Base-by-base conservation (phyloP, 2,113 vertebrate genomes). In the Tyto alba region DNA sequence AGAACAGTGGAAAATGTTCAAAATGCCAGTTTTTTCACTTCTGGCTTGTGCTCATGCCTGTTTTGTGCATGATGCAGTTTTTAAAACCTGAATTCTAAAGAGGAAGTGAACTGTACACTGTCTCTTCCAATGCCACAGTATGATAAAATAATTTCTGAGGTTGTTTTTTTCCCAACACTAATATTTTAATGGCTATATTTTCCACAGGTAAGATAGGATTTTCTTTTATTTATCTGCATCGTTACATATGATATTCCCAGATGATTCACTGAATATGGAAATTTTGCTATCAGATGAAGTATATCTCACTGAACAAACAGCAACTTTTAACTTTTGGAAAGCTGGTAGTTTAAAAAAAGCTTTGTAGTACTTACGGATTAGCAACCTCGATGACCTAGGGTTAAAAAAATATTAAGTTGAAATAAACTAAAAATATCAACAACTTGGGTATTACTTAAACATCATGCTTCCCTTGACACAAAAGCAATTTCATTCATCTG, bases 371-470 rank as follows among this genome's bases (percentile, higher is more conserved):
- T 86, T 66, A 59, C 17, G 52, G 53, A 57, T 53, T 32, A 53
- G 26, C n/a, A 77, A 29, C 25, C 19, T 77, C 2, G 2, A 50
- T 55, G 69, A 43, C 19, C 16, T 32, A 47, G 9, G 20, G 86
- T 57, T 77, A 34, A 92, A 94, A 90, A n/a, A 71, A 67, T 43
- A 64, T 17, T 72, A 43, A 82, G 57, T n/a, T 66, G 52, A 85
- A 89, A 55, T n/a, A 92, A 90, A 78, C 40, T 52, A 85, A 95
- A 92, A 81, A 82, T 78, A 95, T 67, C 64, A 85, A 45, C 84
- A 94, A 55, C 38, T 74, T 55, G 38, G 6, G 22, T 79, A 56
- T 62, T 85, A 47, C 69, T 94, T 89, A 76, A 73, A 83, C 32
- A 80, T 73, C 67, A 62, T 36, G 17, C n/a, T 91, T 88, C 75